Evolutionary conservation across 2,797 vertebrate species (phyloP).

Genomic region (Danio tinwini): DNA sequence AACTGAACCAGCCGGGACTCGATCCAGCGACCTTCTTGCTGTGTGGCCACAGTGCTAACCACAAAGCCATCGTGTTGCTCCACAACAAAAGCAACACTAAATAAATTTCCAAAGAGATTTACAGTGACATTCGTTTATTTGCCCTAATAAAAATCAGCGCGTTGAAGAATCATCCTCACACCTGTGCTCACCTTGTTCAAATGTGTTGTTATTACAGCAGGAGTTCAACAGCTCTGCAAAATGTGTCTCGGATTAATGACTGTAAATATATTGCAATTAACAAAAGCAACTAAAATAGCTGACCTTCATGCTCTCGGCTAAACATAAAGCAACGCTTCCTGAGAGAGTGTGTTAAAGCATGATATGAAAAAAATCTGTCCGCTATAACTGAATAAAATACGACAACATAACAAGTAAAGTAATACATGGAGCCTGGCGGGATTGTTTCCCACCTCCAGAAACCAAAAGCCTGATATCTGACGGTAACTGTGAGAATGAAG

Average conservation of each 20-base stretch:
- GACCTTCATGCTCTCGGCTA: not conserved
- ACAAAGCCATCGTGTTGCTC: too few species aligned
- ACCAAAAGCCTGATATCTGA: not conserved
- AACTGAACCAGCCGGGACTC: too few species aligned
- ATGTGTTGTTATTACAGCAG: slow-evolving; percentile 1
- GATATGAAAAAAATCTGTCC: not conserved
- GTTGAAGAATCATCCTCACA: not conserved
- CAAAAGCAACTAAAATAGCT: not conserved
- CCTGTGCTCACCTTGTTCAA: not conserved
- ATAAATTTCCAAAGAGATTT: not conserved
- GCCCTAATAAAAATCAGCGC: not conserved
- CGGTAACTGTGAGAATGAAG: slow-evolving; percentile 6
- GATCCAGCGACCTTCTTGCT: too few species aligned
- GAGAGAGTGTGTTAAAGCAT: not conserved
- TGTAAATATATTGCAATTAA: slow-evolving; percentile 6
- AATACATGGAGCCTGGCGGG: not conserved
- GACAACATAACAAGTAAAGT: not conserved
- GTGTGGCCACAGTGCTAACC: too few species aligned
- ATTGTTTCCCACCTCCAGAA: slow-evolving; percentile 9
- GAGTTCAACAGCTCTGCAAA: not conserved
- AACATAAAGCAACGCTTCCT: not conserved
- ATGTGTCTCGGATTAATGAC: not conserved
- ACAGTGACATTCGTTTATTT: not conserved
- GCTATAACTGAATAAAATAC: not conserved
- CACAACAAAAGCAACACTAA: not conserved